Evolutionary conservation across 2,797 vertebrate genomes (phyloP).

Genomic region (Scyliorhinus canicula): DNA sequence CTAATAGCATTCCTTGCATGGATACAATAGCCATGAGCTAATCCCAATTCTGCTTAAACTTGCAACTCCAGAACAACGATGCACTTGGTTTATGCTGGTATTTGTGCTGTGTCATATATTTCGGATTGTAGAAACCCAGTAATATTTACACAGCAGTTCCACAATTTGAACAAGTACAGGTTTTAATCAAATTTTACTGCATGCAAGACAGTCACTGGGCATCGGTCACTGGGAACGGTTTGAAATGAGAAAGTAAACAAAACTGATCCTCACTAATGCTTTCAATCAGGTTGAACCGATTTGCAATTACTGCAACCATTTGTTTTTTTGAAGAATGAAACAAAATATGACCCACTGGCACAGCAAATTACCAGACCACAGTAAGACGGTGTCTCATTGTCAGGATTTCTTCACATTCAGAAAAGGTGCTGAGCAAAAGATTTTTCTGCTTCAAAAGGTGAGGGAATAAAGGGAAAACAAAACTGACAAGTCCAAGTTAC

Average conservation of each 20-base stretch:
- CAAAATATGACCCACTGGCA: background rate
- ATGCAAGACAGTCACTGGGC: background rate
- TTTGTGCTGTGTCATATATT: background rate
- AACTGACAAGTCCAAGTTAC: background rate
- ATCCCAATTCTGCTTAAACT: background rate
- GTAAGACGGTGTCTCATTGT: background rate
- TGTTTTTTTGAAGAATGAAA: background rate
- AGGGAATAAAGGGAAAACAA: background rate
- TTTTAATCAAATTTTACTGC: background rate
- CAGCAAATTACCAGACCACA: background rate
- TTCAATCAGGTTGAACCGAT: background rate
- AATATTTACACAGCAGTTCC: background rate
- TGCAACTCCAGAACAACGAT: background rate
- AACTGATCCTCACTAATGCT: background rate
- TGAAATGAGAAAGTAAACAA: background rate
- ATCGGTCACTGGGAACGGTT: background rate
- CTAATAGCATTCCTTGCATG: too few species aligned
- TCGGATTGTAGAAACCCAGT: background rate
- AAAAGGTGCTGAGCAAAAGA: background rate
- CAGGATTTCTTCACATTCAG: background rate
- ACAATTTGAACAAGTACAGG: background rate
- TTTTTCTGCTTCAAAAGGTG: background rate
- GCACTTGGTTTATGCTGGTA: background rate
- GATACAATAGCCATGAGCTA: background rate
- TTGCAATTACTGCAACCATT: background rate